A percentile compares a stretch with the other conserved stretches of the same genome.
Evolutionary conservation across 2,113 vertebrate species (phyloP).

Genomic region (Channa maculata): DNA sequence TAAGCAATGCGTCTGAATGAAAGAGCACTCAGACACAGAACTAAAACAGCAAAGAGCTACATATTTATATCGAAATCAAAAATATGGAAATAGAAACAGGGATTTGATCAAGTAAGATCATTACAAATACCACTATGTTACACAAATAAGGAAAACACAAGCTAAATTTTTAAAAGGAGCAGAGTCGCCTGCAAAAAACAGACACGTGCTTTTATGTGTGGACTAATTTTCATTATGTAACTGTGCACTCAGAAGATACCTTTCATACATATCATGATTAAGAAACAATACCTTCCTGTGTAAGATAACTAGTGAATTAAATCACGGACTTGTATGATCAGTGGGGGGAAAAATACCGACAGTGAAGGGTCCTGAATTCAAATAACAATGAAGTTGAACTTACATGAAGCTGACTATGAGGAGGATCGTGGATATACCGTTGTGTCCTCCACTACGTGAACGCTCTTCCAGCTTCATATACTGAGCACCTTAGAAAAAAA

Average conservation of each 20-base stretch:
- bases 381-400: slow-evolving; percentile 58
- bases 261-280: not conserved
- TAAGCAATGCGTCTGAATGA: slow-evolving; percentile 46
- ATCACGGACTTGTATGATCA: not conserved
- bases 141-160: not conserved
- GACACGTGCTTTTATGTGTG: slow-evolving; percentile 2
- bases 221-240: not conserved
- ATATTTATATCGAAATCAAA: not conserved
- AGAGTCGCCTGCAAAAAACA: slow-evolving; percentile 9
- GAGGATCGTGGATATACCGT: slow-evolving; percentile 85
- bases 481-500: slow-evolving; percentile 60
- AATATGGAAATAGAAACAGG: slow-evolving; percentile 22
- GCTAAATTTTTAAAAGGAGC: not conserved
- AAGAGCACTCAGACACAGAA: slow-evolving; percentile 30
- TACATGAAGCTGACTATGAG: slow-evolving; percentile 93
- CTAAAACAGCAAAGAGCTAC: slow-evolving; percentile 5
- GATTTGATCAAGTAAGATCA: slow-evolving; percentile 18
- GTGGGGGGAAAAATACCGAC: slow-evolving; percentile 5
- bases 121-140: not conserved
- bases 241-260: not conserved
- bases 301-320: not conserved
- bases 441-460: slow-evolving; percentile 67
- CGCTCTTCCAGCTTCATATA: slow-evolving; percentile 77
- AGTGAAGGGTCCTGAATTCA: not conserved
- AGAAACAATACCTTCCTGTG: not conserved